These are phyloP conservation scores for Callionymus lyra DNA, from an alignment of 2,113 vertebrate genomes.

Conservation along the genomic window DNA sequence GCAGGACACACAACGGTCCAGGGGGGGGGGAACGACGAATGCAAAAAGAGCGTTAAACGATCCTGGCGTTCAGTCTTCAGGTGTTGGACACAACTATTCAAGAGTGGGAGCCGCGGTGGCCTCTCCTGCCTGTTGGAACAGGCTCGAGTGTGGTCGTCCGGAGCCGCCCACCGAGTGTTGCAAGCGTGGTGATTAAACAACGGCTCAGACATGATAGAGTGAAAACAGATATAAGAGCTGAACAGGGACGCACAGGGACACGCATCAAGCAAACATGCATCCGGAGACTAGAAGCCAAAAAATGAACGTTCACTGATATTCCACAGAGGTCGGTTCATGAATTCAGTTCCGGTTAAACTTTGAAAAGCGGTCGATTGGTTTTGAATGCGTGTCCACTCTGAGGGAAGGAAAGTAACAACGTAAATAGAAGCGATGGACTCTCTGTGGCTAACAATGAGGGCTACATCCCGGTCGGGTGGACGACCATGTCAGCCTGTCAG, in stretches of 20 bases:
- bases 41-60: too few relatives aligned
- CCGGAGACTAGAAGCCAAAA: too few relatives aligned
- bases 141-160: slow-evolving; percentile 12
- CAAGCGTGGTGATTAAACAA: too few relatives aligned
- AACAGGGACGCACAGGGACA: too few relatives aligned
- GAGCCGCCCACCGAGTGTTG: neutral
- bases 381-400: slow-evolving; percentile 2
- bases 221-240: too few relatives aligned
- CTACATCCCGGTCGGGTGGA: slow-evolving; percentile 56
- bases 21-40: neutral
- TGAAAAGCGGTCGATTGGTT: neutral
- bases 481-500: slow-evolving; percentile 72
- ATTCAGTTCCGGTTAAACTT: too few relatives aligned
- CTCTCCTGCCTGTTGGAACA: slow-evolving; percentile 40
- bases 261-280: too few relatives aligned
- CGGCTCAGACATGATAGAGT: too few relatives aligned
- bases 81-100: neutral
- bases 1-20: neutral
- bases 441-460: slow-evolving; percentile 34
- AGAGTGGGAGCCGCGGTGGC: neutral
- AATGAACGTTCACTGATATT: slow-evolving; percentile 11
- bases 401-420: neutral
- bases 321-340: too few relatives aligned
- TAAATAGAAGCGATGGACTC: slow-evolving; percentile 16
- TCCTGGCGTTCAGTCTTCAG: neutral